phyloP scores from a whole-genome alignment of 2,113 vertebrate species.

The Pagrus major region DNA sequence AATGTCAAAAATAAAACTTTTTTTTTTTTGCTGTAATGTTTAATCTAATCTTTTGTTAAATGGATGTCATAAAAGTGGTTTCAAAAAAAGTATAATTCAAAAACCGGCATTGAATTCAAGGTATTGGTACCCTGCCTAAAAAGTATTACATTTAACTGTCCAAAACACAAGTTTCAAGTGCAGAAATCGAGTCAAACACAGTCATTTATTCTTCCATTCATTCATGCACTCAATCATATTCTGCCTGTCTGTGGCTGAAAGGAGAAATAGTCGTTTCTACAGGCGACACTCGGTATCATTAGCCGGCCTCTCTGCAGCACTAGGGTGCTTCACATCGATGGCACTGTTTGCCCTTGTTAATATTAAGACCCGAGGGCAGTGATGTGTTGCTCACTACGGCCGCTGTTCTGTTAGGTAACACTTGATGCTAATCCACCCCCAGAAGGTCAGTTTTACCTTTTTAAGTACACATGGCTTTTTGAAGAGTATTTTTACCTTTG shows the following conservation, averaged over 20 bases:
- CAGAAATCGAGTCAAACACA: neutral
- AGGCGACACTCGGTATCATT: slow-evolving; percentile 27
- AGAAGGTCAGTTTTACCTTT: slow-evolving; percentile 30
- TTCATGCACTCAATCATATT: slow-evolving; percentile 5
- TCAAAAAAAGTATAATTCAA: too few species aligned
- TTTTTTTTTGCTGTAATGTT: too few species aligned
- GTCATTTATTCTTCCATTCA: neutral
- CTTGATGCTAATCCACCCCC: slow-evolving; percentile 21
- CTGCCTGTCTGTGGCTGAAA: neutral
- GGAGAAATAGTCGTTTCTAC: slow-evolving; percentile 15
- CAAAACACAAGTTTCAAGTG: neutral
- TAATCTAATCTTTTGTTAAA: too few species aligned
- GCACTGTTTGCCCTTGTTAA: slow-evolving; percentile 39
- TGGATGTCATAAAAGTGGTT: too few species aligned
- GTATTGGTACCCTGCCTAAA: too few species aligned
- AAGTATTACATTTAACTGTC: neutral
- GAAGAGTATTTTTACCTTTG: slow-evolving; percentile 18
- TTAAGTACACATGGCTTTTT: neutral
- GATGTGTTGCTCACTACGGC: slow-evolving; percentile 19
- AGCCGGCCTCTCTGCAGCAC: slow-evolving; percentile 29
- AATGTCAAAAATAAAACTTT: too few species aligned
- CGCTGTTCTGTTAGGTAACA: slow-evolving; percentile 37
- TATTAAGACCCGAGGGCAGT: slow-evolving; percentile 30
- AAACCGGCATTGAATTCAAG: too few species aligned
- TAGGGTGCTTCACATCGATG: slow-evolving; percentile 52